Conservation (phyloP, 1,140 invertebrate genomes). For the Parapsyche elsis region DNA sequence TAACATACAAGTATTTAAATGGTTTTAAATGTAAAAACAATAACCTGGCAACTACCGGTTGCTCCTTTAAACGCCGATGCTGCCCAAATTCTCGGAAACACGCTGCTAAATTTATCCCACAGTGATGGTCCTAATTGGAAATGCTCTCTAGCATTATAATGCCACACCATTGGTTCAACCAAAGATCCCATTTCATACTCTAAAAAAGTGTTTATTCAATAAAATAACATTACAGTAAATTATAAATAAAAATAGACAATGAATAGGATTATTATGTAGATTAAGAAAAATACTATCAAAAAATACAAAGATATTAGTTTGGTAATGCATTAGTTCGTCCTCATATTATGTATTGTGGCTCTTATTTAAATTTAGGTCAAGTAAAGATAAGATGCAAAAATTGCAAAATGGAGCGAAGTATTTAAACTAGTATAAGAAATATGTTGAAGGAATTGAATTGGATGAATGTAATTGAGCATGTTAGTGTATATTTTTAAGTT, state of each 20-base stretch:
- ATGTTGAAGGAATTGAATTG: too few relatives aligned
- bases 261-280: too few relatives aligned
- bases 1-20: neutral
- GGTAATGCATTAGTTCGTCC: too few relatives aligned
- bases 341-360: too few relatives aligned
- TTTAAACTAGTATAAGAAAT: too few relatives aligned
- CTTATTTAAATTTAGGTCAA: too few relatives aligned
- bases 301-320: neutral
- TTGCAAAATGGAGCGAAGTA: too few relatives aligned
- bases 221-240: neutral
- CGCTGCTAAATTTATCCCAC: conserved; percentile 83
- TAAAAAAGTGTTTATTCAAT: conserved; percentile 44
- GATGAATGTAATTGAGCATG: too few relatives aligned
- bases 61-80: conserved; percentile 71
- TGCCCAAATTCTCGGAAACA: conserved; percentile 90
- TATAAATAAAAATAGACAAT: neutral
- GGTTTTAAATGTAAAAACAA: conserved; percentile 15
- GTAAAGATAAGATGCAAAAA: too few relatives aligned
- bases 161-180: conserved; percentile 91
- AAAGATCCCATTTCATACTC: conserved; percentile 78
- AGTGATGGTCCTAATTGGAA: conserved; percentile 60
- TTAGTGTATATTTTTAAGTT: too few relatives aligned
- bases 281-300: too few relatives aligned
- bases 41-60: conserved; percentile 68
- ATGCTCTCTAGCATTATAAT: conserved; percentile 75